These are phyloP conservation scores for Heliconius hortense DNA, from an alignment of 2,888 invertebrate species.

Conservation along the genomic window DNA sequence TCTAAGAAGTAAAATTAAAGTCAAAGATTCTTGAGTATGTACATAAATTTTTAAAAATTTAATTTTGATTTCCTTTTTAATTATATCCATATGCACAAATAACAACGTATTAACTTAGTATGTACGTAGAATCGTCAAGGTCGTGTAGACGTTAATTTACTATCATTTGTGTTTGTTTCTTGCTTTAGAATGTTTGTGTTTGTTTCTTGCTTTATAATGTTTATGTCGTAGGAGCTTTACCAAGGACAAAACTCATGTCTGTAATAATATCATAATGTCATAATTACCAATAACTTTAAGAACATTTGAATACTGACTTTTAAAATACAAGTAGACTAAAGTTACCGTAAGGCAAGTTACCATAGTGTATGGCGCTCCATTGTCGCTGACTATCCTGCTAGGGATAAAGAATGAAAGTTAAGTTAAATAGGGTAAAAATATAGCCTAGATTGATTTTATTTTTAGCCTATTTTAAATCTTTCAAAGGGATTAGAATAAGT, in stretches of 20 bases:
- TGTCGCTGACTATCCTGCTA: too few relatives aligned
- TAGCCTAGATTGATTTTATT: neutral
- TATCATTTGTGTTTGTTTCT: neutral
- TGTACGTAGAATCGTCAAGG: neutral
- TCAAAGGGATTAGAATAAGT: too few relatives aligned
- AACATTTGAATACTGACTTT: neutral
- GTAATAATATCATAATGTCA: too few relatives aligned
- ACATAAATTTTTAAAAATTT: too few relatives aligned
- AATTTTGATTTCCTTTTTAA: too few relatives aligned
- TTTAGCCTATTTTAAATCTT: neutral
- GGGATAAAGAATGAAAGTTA: too few relatives aligned
- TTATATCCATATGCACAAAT: too few relatives aligned
- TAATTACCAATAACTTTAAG: neutral
- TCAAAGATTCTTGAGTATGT: too few relatives aligned
- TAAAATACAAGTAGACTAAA: neutral
- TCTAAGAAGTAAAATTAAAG: neutral
- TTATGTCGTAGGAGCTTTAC: neutral
- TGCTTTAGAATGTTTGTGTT: constrained; percentile 1
- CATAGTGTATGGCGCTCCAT: too few relatives aligned
- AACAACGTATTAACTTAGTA: neutral
- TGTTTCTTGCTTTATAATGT: constrained; percentile 1
- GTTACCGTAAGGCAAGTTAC: too few relatives aligned
- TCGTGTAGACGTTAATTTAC: neutral
- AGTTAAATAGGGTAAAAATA: neutral
- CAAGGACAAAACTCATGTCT: neutral